Conservation (phyloP, 2,797 vertebrate species). For the Pseudopleuronectes americanus region DNA sequence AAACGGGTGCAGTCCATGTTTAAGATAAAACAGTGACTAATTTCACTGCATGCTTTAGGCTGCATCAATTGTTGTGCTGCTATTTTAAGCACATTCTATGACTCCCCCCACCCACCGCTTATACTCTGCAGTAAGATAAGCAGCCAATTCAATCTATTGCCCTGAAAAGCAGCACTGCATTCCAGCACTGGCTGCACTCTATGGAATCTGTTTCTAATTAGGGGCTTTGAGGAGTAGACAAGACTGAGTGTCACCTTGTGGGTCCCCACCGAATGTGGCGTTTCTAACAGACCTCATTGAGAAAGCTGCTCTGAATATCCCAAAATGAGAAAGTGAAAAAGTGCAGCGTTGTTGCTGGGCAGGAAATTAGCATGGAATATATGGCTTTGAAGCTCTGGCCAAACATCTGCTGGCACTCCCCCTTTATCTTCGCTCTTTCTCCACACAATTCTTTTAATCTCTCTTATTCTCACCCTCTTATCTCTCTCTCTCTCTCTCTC, state of each 20-base stretch:
- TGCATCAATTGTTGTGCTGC: conserved; percentile 35
- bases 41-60: neutral
- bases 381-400: conserved; percentile 82
- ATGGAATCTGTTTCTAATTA: conserved; percentile 61
- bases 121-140: conserved; percentile 52
- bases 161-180: conserved; percentile 35
- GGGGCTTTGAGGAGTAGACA: conserved; percentile 20
- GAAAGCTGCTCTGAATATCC: neutral
- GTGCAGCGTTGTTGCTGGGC: conserved; percentile 51
- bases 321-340: conserved; percentile 53
- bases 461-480: neutral
- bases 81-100: conserved; percentile 49
- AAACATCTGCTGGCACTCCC: conserved; percentile 81
- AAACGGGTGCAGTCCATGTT: neutral
- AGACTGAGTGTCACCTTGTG: conserved; percentile 34
- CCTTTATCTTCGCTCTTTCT: conserved; percentile 36
- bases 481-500: neutral
- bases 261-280: neutral
- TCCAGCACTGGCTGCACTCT: conserved; percentile 19
- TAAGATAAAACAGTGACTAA: neutral
- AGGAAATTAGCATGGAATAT: conserved; percentile 60
- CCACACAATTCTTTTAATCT: conserved; percentile 22
- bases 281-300: conserved; percentile 17
- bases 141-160: conserved; percentile 29
- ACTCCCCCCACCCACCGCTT: conserved; percentile 49